Conservation (phyloP, 92 coral and sea anemone genomes). For the Plumapathes pennacea region DNA sequence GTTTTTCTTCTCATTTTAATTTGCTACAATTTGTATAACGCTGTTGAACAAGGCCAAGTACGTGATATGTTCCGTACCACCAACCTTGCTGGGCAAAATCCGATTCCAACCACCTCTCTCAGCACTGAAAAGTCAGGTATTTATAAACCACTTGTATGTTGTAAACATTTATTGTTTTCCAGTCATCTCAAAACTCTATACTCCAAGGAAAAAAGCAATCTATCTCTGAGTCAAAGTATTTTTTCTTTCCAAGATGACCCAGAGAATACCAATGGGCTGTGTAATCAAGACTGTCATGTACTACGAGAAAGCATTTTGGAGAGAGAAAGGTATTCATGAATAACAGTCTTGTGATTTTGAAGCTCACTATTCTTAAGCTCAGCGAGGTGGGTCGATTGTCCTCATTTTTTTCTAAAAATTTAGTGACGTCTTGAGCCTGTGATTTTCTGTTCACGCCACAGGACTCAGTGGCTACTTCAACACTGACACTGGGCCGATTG, state of each 20-base stretch:
- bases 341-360: neutral
- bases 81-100: constrained; percentile 55
- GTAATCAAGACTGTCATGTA: constrained; percentile 67
- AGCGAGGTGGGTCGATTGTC: neutral
- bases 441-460: neutral
- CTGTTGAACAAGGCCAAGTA: constrained; percentile 29
- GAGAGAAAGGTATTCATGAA: constrained; percentile 55
- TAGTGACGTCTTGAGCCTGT: neutral
- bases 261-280: constrained; percentile 80
- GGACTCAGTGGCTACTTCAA: constrained; percentile 49
- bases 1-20: no score
- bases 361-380: neutral
- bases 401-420: no score
- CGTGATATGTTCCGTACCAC: constrained; percentile 64
- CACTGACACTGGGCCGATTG: constrained; percentile 68
- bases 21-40: neutral
- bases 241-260: constrained; percentile 31
- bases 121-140: constrained; percentile 68
- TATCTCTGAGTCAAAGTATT: no score
- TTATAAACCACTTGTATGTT: no score
- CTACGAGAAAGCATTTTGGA: constrained; percentile 75
- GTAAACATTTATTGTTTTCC: no score
- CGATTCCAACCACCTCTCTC: constrained; percentile 64
- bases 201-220: no score
- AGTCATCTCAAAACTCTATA: no score